Base-by-base conservation (phyloP, 2,797 vertebrate species). In the Phrynocephalus forsythii region DNA sequence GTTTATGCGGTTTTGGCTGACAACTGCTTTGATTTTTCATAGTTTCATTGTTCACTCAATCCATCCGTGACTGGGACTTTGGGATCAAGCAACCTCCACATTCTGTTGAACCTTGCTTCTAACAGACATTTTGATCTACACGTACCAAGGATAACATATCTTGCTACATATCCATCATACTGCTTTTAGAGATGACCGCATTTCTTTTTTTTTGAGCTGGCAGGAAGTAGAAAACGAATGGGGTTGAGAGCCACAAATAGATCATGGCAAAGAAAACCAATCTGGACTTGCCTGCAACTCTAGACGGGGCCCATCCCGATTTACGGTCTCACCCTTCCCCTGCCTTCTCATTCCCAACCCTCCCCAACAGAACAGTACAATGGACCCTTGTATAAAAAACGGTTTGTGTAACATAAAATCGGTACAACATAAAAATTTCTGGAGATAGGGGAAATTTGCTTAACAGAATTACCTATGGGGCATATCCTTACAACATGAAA, bases 1-100 rank as follows among this genome's bases (percentile, higher is more conserved):
- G 90, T 30, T 26, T 52, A 13, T 72, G 69, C 16, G 52, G 30
- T 38, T 91, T 84, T 71, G 90, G 15, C 50, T 87, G 28, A 82
- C 26, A 9, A 68, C 18, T 71, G 66, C 30, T 60, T 83, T 83
- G 66, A 87, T 11, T 56, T 56, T 56, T 56, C 9, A 15, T 56
- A 13, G 52, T 56, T 56, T 56, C 13, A 56, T 56, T 10, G 9
- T 56, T 56, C 13, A 66, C 24, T 86, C n/a, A 30, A 44, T 5
- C 38, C 4, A 44, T 44, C 38, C 4, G 38, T 5, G 80, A 84
- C 16, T 24, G 33, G 30, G 18, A 13, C 15, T 75, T 66, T 66
- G 66, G 9, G 28, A 3, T 22, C 30, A 48, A 81, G 26, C 11
- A 44, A 81, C 38, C 30, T 75, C 28, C 56, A 81, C 73, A 8